Base-by-base conservation (phyloP, 2,888 invertebrate genomes). In the Patella ulyssiponensis region DNA sequence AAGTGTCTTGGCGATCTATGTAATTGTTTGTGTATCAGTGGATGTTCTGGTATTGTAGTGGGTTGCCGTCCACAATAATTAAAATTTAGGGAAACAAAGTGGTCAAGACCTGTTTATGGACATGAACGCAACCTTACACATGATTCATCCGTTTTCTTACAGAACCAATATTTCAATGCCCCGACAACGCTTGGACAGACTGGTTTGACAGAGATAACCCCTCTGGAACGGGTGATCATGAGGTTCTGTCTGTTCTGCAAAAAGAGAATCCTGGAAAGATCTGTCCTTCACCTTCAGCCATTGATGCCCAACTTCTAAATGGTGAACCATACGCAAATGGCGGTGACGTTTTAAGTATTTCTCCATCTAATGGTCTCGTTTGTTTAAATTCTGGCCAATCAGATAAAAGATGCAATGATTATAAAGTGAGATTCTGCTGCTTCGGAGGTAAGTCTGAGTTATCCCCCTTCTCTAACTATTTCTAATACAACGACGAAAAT, bases 181-280 rank as follows among this genome's bases (percentile, higher is more conserved):
- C 64, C 23, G 64, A 64, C 11, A 23, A 23, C 2, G 20, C 64
- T 12, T 64, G 64, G 64, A 64, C 64, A 11, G 20, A 0, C 9
- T 64, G 11, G 20, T 64, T 64, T 64, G 64, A 64, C 12, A 64
- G 64, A 64, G 64, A 64, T 64, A 23, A 64, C 23, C 64, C 64
- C 14, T 23, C 20, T 64, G 64, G 64, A 64, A 12, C 20, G 23
- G 64, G 64, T 64, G 64, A 64, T 14, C 23, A 64, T n/a, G 64
- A 64, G 23, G 20, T 64, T 64, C 14, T 64, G 64, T 64, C 64
- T 9, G 12, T 23, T 11, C 23, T 64, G 9, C 64, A 64, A 64
- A 17, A 4, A 23, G 64, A 64, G 23, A 3, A 64, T 64, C 64
- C 64, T 11, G 64, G 64, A n/a, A 64, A 64, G 64, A 64, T 64